Percentiles rank a stretch among this genome's conserved stretches.
Evolutionary conservation across 2,113 vertebrate genomes (phyloP).

Genomic region (Procavia capensis): DNA sequence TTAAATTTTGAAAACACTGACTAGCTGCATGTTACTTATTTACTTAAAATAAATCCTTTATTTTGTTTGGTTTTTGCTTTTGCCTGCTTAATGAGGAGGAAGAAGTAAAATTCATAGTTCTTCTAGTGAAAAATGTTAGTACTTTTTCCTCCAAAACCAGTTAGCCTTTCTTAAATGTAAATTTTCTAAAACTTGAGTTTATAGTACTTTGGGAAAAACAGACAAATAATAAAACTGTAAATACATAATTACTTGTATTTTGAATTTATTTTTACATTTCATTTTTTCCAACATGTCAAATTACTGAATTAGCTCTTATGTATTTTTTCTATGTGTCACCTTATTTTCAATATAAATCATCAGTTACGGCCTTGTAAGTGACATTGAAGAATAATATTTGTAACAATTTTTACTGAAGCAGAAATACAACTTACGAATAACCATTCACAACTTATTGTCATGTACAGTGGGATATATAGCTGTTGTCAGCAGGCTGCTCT

Average conservation of each 20-base stretch:
- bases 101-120: constrained; percentile 3
- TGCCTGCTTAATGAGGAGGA: background rate
- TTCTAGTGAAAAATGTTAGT: background rate
- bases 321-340: background rate
- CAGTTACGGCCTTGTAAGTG: background rate
- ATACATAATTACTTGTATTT: background rate
- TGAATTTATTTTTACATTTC: background rate
- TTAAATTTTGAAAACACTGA: constrained; percentile 42
- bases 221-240: background rate
- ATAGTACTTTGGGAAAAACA: background rate
- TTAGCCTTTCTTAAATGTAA: background rate
- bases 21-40: background rate
- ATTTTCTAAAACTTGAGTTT: constrained; percentile 53
- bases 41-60: background rate
- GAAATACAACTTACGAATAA: background rate
- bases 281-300: background rate
- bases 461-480: background rate
- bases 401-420: constrained; percentile 34
- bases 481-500: background rate
- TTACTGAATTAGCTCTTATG: constrained; percentile 32
- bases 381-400: constrained; percentile 18
- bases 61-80: constrained; percentile 31
- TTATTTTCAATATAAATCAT: background rate
- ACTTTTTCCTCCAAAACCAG: constrained; percentile 25
- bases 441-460: background rate